phyloP scores from a whole-genome alignment of 2,113 vertebrate genomes.

The Chauna torquata region DNA sequence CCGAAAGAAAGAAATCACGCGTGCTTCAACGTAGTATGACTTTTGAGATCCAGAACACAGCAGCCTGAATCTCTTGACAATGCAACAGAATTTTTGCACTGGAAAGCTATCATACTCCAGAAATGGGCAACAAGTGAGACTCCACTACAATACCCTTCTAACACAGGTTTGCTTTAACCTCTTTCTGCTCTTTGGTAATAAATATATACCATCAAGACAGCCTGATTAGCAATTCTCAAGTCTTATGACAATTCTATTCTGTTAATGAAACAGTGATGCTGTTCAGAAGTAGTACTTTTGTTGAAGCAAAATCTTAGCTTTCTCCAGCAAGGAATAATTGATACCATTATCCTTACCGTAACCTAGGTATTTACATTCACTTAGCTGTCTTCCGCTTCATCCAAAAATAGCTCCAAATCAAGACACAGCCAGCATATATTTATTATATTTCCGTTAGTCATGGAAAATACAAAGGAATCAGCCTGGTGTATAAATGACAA shows the following conservation, averaged over 20 bases:
- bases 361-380: background rate
- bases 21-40: background rate
- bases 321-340: background rate
- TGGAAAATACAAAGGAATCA: conserved; percentile 15
- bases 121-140: background rate
- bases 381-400: background rate
- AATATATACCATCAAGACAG: background rate
- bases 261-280: background rate
- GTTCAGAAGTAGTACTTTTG: background rate
- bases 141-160: background rate
- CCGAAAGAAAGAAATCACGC: background rate
- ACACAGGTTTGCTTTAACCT: background rate
- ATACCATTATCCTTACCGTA: background rate
- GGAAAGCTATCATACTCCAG: background rate
- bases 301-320: background rate
- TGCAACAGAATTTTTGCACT: background rate
- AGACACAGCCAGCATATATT: background rate
- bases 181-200: background rate
- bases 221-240: background rate
- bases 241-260: background rate
- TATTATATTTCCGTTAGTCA: conserved; percentile 14
- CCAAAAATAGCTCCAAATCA: background rate
- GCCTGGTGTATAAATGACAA: background rate
- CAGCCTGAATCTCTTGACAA: background rate
- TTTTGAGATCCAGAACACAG: background rate